Evolutionary conservation across 2,113 vertebrate genomes (phyloP), one percentile per base, ranked within the genome.

Genomic region (Lutjanus erythropterus): DNA sequence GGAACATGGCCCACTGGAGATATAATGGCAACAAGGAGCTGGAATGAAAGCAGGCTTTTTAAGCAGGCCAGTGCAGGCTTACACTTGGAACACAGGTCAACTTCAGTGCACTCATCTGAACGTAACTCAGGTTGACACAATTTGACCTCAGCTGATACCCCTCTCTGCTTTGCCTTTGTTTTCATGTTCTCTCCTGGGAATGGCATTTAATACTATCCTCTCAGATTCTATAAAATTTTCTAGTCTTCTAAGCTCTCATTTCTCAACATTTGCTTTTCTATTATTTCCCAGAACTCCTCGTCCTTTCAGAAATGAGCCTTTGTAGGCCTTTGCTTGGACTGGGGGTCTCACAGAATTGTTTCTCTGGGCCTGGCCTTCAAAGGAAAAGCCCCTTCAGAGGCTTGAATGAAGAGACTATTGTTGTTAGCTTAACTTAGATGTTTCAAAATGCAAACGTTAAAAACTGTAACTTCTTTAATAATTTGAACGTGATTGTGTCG

Each of bases 61-160:
- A 76, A 92, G 84, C 77, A 66, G 83, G 74, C 87, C 29, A 73
- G 53, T 72, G 79, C 65, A 46, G 52, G 79, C 87, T 89, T 81
- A 87, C 67, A 89, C 84, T 86, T 75, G 75, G 85, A 74, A 68
- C 83, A 77, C 80, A 87, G 89, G 89, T 91, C 88, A 89, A 52
- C 74, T 12, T 61, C 77, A 15, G 91, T 83, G 91, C 92, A 56
- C 86, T 92, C 94, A 94, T 91, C 94, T 93, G 94, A 52, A 92
- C 84, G 10, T 95, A 95, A 95, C 91, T 91, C 84, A 92, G 94
- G 92, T 92, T 91, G 95, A 95, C 95, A 95, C 93, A 87, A 89
- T 94, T 95, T 95, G 94, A 94, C 94, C 94, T 74, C 62, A 53
- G 85, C 80, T 70, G 83, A 81, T 87, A 82, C 81, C 90, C 90